These are phyloP conservation scores for Chrysodeixis includens DNA, from an alignment of 2,888 invertebrate species.

Conservation along the genomic window DNA sequence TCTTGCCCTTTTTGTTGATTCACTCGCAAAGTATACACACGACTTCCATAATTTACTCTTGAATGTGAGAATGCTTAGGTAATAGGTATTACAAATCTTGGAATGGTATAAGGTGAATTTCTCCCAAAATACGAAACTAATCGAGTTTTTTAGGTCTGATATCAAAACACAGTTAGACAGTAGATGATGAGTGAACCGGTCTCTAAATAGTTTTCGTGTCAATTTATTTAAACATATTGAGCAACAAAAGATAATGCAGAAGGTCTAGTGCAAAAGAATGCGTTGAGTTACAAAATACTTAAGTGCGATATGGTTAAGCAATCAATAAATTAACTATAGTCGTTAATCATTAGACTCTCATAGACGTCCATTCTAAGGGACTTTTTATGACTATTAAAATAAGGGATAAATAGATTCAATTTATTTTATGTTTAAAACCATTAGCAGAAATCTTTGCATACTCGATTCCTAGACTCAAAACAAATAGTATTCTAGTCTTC, in stretches of 20 bases:
- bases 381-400: not conserved
- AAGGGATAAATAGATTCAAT: not conserved
- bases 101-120: not conserved
- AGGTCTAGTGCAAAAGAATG: conserved; percentile 4
- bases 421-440: not conserved
- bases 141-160: too few species aligned
- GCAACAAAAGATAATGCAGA: not conserved
- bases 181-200: not conserved
- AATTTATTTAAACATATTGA: not conserved
- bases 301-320: not conserved
- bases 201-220: not conserved
- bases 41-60: not conserved
- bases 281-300: not conserved
- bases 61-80: not conserved
- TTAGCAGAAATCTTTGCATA: not conserved
- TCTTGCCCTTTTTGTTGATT: conserved; percentile 44
- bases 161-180: not conserved
- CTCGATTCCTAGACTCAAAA: not conserved
- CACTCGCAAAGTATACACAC: not conserved
- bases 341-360: not conserved
- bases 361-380: not conserved
- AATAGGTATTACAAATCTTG: too few species aligned
- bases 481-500: not conserved
- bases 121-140: not conserved
- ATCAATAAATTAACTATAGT: not conserved